These are phyloP conservation scores for Serranus cabrilla DNA, from an alignment of 2,797 vertebrate genomes.

Conservation along the genomic window DNA sequence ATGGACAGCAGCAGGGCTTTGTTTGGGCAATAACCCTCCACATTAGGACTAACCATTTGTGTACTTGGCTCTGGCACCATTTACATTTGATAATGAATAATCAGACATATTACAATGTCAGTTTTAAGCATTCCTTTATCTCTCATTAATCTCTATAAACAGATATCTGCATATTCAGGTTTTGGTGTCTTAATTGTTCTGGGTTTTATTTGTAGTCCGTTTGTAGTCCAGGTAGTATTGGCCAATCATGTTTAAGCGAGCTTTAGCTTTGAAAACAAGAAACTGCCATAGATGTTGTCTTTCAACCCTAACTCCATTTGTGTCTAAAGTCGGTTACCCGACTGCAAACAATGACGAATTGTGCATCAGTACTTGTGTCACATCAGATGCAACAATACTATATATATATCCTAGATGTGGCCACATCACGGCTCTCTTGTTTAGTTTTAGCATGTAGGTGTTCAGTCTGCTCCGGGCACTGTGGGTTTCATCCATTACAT, in stretches of 20 bases:
- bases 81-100: neutral
- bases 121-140: neutral
- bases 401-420: neutral
- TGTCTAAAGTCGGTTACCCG: too few relatives aligned
- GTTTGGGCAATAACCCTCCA: neutral
- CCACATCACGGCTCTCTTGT: neutral
- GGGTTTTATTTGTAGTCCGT: too few relatives aligned
- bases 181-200: too few relatives aligned
- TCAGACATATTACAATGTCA: neutral
- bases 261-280: too few relatives aligned
- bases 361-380: neutral
- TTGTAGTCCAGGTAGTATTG: too few relatives aligned
- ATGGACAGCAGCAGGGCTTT: neutral
- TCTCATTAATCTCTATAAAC: too few relatives aligned
- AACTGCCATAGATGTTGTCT: too few relatives aligned
- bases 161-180: too few relatives aligned
- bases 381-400: neutral
- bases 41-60: neutral
- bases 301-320: too few relatives aligned
- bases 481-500: neutral
- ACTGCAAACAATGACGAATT: too few relatives aligned
- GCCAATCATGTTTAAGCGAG: too few relatives aligned
- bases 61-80: neutral
- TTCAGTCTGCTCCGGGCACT: neutral
- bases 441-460: neutral